Base-by-base conservation (phyloP, 2,797 vertebrate genomes). In the Dendrocincla fuliginosa region DNA sequence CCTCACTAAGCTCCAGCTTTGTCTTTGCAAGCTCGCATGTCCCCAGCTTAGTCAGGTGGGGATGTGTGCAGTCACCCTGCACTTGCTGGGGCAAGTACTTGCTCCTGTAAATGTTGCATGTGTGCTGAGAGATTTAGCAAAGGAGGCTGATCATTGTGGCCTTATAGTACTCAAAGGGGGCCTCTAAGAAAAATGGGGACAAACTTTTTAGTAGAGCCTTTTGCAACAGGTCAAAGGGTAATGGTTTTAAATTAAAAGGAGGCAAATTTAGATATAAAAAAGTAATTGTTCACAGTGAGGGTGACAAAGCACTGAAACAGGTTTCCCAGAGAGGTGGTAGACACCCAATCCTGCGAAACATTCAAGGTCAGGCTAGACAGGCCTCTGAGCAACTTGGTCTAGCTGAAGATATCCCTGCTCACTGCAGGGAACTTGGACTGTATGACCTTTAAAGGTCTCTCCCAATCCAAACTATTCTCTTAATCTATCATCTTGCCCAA, bases 1-100 rank as follows among this genome's bases (percentile, higher is more conserved):
- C 33, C 16, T 75, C n/a, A 11, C 33, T 30, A 27, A 70, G 30
- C 20, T 80, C n/a, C 0, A 0, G 8, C 33, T 60, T 16, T 10
- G 14, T 42, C 49, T 55, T 65, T 46, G 53, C 57, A 75, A 67
- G 1, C 22, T 71, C 46, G 35, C 18, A 0, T 1, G 4, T 50
- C 23, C 33, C 11, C 60, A 44, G 32, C 18, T 69, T 22, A 9
- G 10, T 4, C 0, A 3, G 18, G 19, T 10, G 6, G 14, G 19
- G 32, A 4, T 32, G 61, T 70, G 22, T 0, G 0, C 16, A 24
- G n/a, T 55, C 49, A 20, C 44, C 7, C 7, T 44, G 41, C 19
- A 7, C 9, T 7, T 0, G 3, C 5, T 15, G 50, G 18, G 28
- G 22, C 15, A 39, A 37, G 6, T 18, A 6, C 9, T 65, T 49